phyloP scores from a whole-genome alignment of 2,888 invertebrate genomes.

The Troides helena region DNA sequence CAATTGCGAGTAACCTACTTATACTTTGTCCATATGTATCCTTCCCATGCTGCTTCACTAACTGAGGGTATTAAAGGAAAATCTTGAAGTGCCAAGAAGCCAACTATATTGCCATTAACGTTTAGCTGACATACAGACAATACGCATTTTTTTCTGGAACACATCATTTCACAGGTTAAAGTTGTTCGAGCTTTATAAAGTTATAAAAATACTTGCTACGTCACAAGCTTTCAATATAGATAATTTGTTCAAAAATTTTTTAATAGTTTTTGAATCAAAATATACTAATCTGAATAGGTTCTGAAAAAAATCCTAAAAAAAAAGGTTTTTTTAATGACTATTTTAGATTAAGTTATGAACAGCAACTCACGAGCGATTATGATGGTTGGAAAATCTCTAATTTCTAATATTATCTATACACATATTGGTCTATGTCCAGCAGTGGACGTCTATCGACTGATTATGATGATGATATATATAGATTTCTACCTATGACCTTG shows the following conservation, averaged over 20 bases:
- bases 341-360: background rate
- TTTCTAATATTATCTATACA: too few relatives aligned
- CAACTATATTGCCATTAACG: conserved; percentile 49
- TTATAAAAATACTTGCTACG: background rate
- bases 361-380: background rate
- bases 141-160: conserved; percentile 70
- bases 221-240: too few relatives aligned
- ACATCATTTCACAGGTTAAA: background rate
- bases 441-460: too few relatives aligned
- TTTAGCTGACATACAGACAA: conserved; percentile 73
- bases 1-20: conserved; percentile 47
- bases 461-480: too few relatives aligned
- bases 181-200: background rate
- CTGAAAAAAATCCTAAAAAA: too few relatives aligned
- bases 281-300: too few relatives aligned
- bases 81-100: conserved; percentile 61
- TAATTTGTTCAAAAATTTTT: too few relatives aligned
- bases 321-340: too few relatives aligned
- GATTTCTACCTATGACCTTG: too few relatives aligned
- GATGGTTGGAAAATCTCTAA: background rate
- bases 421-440: too few relatives aligned
- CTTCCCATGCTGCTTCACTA: conserved; percentile 77
- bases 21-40: conserved; percentile 80
- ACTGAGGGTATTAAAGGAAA: conserved; percentile 80
- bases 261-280: too few relatives aligned